Evolutionary conservation across 1,140 invertebrate species (phyloP).

Genomic region (Calephelis virginiensis): DNA sequence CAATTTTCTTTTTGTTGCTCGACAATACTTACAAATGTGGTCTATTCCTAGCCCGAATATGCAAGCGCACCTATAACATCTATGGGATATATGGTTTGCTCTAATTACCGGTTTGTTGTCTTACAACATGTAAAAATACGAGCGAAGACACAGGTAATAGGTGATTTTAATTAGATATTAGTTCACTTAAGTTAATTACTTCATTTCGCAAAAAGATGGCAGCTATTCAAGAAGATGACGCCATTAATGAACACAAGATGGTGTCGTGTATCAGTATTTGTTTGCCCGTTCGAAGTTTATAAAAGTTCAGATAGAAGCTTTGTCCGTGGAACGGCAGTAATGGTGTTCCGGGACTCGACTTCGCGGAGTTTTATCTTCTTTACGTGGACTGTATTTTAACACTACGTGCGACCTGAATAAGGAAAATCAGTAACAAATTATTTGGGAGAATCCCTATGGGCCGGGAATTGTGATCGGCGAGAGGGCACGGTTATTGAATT

Average conservation of each 20-base stretch:
- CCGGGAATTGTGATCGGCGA: conserved; percentile 3
- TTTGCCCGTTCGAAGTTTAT: conserved; percentile 5
- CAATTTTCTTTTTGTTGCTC: too few species aligned
- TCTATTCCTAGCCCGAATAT: too few species aligned
- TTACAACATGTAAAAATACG: too few species aligned
- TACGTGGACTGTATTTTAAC: conserved; percentile 15
- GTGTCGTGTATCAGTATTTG: conserved; percentile 8
- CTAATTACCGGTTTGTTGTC: too few species aligned
- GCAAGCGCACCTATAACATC: too few species aligned
- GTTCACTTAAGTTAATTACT: too few species aligned
- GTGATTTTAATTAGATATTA: too few species aligned
- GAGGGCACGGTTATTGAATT: conserved; percentile 10
- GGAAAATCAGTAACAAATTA: conserved; percentile 14
- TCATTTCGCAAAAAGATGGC: too few species aligned
- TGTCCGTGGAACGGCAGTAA: conserved; percentile 2
- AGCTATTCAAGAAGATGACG: too few species aligned
- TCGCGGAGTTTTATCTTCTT: conserved; percentile 8
- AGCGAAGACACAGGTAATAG: too few species aligned
- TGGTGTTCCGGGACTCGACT: conserved; percentile 12
- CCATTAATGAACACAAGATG: not conserved
- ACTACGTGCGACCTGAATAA: conserved; percentile 8
- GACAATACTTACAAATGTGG: too few species aligned
- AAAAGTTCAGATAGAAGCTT: conserved; percentile 9
- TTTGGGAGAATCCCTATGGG: not conserved
- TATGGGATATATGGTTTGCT: too few species aligned